Base-by-base conservation (phyloP, 2,113 vertebrate genomes). In the Toxotes chatareus region DNA sequence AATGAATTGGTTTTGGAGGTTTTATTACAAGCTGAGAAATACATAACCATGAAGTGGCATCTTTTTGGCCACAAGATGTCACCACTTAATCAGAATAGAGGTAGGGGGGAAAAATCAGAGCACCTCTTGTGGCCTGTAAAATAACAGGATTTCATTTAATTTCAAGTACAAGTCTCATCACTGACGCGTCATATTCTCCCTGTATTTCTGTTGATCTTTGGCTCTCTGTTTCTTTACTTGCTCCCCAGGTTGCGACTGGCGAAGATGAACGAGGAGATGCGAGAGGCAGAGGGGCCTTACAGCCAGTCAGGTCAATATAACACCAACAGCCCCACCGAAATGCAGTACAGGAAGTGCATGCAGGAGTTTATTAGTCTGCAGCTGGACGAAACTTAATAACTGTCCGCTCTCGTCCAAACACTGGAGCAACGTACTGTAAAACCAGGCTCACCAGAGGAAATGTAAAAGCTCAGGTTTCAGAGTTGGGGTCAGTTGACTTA, bases 191-290 rank as follows among this genome's bases (percentile, higher is more conserved):
- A 14, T 5, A 14, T 19, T 61, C 16, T 36, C 17, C 5, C 32
- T 62, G 8, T 42, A 19, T 66, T 7, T 19, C 63, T 46, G 42
- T 47, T 36, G 31, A 68, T 19, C 13, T 53, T 5, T 65, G 27
- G 62, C 59, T 42, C 38, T 32, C 31, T 42, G 53, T 80, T 61
- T 74, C 36, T 80, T 4, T 4, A 9, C 46, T 36, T 16, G 5
- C 31, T 72, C 51, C 14, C 7, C 69, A 99, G 98, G 93, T 92
- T 99, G 92, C 97, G 98, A 34, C 93, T 99, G 88, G 98, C 98
- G 70, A 97, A 98, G 95, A 99, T 99, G 98, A 99, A 99, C 47
- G 98, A 99, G 92, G 98, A 99, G 91, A 99, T 99, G 98, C 96
- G 98, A 7, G 98, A 99, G 95, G 96, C 98, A 0, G 98, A 99